These are phyloP conservation scores for Brachionus paranguensis DNA, from an alignment of 1,140 invertebrate species.

Conservation along the genomic window DNA sequence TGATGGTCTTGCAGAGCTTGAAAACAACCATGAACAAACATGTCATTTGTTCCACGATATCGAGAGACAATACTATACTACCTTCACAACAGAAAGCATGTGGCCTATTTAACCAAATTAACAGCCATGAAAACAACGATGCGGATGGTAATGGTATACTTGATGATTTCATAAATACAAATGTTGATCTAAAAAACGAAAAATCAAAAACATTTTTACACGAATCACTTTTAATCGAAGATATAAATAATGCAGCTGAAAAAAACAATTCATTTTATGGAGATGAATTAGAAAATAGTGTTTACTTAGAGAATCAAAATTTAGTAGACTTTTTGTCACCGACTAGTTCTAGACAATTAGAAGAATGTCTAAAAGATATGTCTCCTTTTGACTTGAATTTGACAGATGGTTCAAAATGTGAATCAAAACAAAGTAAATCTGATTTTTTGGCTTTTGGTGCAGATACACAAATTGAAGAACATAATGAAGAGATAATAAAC, in stretches of 20 bases:
- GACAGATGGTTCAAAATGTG: not conserved
- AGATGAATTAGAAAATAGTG: not conserved
- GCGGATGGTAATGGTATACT: not conserved
- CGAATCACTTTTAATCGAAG: not conserved
- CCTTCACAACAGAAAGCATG: conserved; percentile 18
- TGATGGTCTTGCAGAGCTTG: not conserved
- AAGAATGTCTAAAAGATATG: not conserved
- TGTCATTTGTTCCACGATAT: not conserved
- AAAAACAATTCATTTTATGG: not conserved
- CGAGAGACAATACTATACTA: not conserved
- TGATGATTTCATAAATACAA: not conserved
- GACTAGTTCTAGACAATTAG: not conserved
- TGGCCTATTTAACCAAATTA: conserved; percentile 18
- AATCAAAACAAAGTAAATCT: not conserved
- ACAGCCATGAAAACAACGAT: not conserved
- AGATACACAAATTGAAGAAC: not conserved
- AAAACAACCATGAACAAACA: not conserved
- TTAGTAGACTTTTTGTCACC: not conserved
- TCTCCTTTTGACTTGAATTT: not conserved
- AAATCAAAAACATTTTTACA: not conserved
- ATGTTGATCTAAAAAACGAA: not conserved
- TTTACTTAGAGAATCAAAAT: not conserved
- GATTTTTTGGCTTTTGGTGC: not conserved
- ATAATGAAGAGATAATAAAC: not conserved
- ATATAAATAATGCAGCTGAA: not conserved